Base-by-base conservation (phyloP, 2,888 invertebrate species). In the Dynastes tityus region DNA sequence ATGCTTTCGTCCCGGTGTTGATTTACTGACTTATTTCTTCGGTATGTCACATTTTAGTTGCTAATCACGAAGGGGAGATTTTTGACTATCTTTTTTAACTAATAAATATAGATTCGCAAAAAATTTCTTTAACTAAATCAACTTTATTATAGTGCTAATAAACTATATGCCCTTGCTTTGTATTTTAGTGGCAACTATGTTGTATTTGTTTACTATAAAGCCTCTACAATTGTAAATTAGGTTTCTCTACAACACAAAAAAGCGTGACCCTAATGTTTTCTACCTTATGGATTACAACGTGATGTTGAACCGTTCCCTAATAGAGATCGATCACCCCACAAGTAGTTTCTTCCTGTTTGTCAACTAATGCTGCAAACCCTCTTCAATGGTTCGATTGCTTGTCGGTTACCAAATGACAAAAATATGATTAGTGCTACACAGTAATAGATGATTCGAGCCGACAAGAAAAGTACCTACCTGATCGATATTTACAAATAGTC, bases 301-400 rank as follows among this genome's bases (percentile, higher is more conserved):
- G 8, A 16, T 40, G 37, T 40, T 65, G 40, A 65, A 40, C 40
- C 16, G 16, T 65, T 65, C 55, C 65, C 37, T 32, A 40, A 65
- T 65, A 40, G 65, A 40, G 65, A 65, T 65, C 65, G 55, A 65
- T 65, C 70, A 75, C 77, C 74, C 79, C 76, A 79, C 75, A 78
- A 80, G 78, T 76, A 78, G 77, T 78, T 76, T 76, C 78, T 80
- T 78, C 78, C 80, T 80, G 80, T 80, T 80, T 80, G 80, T 78
- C 71, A 80, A 80, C 76, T 78, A 76, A 65, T 78, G 65, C 68
- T 53, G 53, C 37, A 53, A 45, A 40, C 63, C 22, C 49, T 16
- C n/a, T 61, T 40, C 32, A 37, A 75, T 64, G 29, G 13, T 29
- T 40, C 53, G 49, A 77, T n/a, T 55, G 16, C 16, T 29, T 68